Conservation (phyloP, 2,888 invertebrate genomes). For the Danaus chrysippus region DNA sequence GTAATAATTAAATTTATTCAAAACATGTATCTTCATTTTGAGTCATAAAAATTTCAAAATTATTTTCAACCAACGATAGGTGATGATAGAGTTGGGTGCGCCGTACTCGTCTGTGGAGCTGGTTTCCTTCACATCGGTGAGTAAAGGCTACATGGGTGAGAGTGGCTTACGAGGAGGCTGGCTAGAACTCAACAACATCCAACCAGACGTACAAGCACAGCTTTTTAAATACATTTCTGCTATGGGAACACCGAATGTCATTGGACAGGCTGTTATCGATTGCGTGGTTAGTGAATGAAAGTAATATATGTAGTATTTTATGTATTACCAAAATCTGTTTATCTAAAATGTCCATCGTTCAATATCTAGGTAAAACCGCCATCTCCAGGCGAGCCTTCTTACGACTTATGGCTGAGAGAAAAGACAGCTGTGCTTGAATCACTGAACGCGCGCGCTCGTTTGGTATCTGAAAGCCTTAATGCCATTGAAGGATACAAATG, state of each 20-base stretch:
- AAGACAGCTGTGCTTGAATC: constrained; percentile 85
- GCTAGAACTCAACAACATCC: constrained; percentile 93
- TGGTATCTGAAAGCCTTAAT: constrained; percentile 94
- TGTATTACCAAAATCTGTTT: too few relatives aligned
- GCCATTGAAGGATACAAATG: constrained; percentile 92
- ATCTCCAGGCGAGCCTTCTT: constrained; percentile 90
- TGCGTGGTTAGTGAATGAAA: constrained; percentile 77
- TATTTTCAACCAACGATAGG: constrained; percentile 54
- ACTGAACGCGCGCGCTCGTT: constrained; percentile 86
- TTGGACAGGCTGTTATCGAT: constrained; percentile 95
- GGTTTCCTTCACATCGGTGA: constrained; percentile 97
- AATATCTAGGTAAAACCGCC: constrained; percentile 83
- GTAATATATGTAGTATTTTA: too few relatives aligned
- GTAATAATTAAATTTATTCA: too few relatives aligned
- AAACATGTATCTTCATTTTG: too few relatives aligned
- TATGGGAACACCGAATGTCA: constrained; percentile 94
- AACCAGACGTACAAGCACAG: constrained; percentile 84
- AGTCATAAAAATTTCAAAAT: too few relatives aligned
- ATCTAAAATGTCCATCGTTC: too few relatives aligned
- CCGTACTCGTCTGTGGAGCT: constrained; percentile 91
- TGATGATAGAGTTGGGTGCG: constrained; percentile 91
- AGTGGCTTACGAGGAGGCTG: constrained; percentile 98
- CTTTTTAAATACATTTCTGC: constrained; percentile 92
- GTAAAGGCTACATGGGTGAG: constrained; percentile 97
- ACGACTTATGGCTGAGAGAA: constrained; percentile 87